Base-by-base conservation (phyloP, 2,113 vertebrate species). In the Solea senegalensis region DNA sequence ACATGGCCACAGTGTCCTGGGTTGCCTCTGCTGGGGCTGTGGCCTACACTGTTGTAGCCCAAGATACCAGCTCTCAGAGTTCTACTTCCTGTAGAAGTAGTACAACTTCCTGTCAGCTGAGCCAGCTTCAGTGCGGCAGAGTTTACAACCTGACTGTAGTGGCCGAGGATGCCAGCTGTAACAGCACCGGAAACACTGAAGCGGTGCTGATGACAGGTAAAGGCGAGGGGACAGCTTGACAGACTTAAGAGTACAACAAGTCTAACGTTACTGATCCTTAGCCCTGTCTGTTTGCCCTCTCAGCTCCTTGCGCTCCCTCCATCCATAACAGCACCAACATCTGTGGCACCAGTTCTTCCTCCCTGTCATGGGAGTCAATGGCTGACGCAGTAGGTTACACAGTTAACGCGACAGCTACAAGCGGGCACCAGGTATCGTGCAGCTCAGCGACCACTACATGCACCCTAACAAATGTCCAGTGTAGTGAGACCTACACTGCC, bases 81-180 rank as follows among this genome's bases (percentile, higher is more conserved):
- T 52, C 67, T 5, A 52, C 76, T 43, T 89, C 83, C 84, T 94
- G 93, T 39, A 55, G 78, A 16, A 90, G 67, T 49, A 78, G 0
- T 5, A 67, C 56, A 1, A 89, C 87, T 52, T 88, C 84, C 59
- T 94, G 93, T 86, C 72, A 87, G 56, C 79, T 93, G 54, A 59
- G 53, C 2, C 66, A 63, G n/a, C 77, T 94, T 59, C 64, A 68
- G 13, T 94, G 94, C 44, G 93, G 93, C 10, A 81, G 71, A 26
- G 67, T 41, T 39, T 93, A 93, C 66, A 89, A 77, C 63, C 60
- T 94, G 26, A 90, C 87, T 2, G 90, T 94, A 14, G 56, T 86
- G 7, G 88, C 90, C n/a, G 82, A 88, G 27, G 86, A 85, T 4
- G 55, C 16, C 45, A 69, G 40, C 3, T 94, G 92, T 58, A 88